Conservation (phyloP, 1,140 invertebrate species). For the Bombus soroeensis region DNA sequence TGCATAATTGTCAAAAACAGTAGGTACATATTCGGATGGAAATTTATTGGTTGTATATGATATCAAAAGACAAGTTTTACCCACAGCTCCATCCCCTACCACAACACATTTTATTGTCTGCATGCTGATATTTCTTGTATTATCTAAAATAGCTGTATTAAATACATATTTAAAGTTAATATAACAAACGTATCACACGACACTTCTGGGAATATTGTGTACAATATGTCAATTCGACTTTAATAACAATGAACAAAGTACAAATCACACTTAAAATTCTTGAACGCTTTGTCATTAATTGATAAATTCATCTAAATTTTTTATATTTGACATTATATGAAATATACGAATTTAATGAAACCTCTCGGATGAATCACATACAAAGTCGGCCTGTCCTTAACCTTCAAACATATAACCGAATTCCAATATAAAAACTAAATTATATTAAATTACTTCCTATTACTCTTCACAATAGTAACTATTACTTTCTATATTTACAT, state of each 20-base stretch:
- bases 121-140: conserved; percentile 85
- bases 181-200: background rate
- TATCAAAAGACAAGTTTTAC: conserved; percentile 97
- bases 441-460: background rate
- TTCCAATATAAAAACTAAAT: background rate
- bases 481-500: background rate
- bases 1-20: conserved; percentile 99
- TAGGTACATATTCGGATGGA: conserved; percentile 99
- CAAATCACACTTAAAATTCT: background rate
- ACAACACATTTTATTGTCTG: conserved; percentile 99
- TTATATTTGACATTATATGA: background rate
- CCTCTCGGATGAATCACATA: conserved; percentile 4
- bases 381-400: conserved; percentile 22
- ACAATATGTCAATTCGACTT: conserved; percentile 3
- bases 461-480: background rate
- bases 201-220: background rate
- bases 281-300: background rate
- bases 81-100: conserved; percentile 97
- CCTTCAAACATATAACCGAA: conserved; percentile 14
- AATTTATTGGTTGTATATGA: conserved; percentile 98
- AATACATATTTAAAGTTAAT: background rate
- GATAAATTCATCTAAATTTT: background rate
- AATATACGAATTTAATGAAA: background rate
- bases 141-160: conserved; percentile 44
- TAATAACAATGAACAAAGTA: background rate